Percentiles rank a stretch among this genome's conserved stretches.
Evolutionary conservation across 2,797 vertebrate genomes (phyloP).

Genomic region (Loris lydekkerianus): DNA sequence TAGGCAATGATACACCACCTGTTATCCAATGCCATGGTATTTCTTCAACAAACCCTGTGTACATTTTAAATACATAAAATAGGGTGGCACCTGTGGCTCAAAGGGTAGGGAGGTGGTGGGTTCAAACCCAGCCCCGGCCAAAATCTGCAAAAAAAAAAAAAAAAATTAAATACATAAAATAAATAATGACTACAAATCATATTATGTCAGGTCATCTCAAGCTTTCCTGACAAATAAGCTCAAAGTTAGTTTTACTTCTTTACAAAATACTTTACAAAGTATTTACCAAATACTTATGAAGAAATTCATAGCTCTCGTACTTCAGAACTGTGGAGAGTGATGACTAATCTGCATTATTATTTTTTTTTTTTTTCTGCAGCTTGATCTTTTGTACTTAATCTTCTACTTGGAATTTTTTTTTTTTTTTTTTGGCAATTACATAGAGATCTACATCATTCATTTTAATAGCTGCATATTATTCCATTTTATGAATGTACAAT

Average conservation of each 20-base stretch:
- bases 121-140: too few relatives aligned
- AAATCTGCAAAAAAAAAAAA: too few relatives aligned
- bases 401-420: not conserved
- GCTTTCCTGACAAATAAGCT: not conserved
- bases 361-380: not conserved
- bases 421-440: not conserved
- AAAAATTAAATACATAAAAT: not conserved
- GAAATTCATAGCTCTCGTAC: not conserved
- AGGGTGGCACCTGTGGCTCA: not conserved
- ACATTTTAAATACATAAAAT: not conserved
- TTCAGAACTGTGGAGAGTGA: slow-evolving; percentile 36
- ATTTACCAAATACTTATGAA: not conserved
- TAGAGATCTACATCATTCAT: slow-evolving; percentile 47
- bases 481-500: slow-evolving; percentile 55
- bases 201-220: not conserved
- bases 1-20: fast-evolving
- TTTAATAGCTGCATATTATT: slow-evolving; percentile 68
- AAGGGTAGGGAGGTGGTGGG: too few relatives aligned
- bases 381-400: slow-evolving; percentile 40
- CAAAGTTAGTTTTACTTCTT: not conserved
- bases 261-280: too few relatives aligned
- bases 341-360: not conserved
- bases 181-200: not conserved
- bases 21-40: not conserved
- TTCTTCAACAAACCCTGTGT: not conserved